phyloP scores from a whole-genome alignment of 2,113 vertebrate species.

The Ictalurus furcatus region DNA sequence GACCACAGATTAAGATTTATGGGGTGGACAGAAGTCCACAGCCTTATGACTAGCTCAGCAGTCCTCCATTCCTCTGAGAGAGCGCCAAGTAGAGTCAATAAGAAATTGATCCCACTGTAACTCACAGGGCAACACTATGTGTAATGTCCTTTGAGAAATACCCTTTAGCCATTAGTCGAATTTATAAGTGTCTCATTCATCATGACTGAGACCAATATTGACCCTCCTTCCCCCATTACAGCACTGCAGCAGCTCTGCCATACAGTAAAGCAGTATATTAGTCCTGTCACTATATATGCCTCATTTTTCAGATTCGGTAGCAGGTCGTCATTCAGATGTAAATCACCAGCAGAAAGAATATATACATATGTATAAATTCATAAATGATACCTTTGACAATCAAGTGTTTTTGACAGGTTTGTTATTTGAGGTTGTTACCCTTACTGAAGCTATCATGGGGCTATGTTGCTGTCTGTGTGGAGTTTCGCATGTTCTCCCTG shows the following conservation, averaged over 20 bases:
- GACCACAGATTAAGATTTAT: constrained; percentile 19
- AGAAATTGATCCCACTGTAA: constrained; percentile 12
- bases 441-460: neutral
- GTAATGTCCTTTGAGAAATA: constrained; percentile 30
- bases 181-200: constrained; percentile 35
- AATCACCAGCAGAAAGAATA: neutral
- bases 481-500: neutral
- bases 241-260: neutral
- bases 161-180: constrained; percentile 22
- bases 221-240: constrained; percentile 9
- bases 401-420: no score
- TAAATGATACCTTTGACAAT: neutral
- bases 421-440: neutral
- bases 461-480: neutral
- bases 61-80: neutral
- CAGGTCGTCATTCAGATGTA: no score
- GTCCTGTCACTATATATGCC: neutral
- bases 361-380: neutral
- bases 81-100: neutral
- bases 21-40: neutral
- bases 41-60: neutral
- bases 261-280: constrained; percentile 1
- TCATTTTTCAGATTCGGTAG: neutral
- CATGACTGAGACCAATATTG: constrained; percentile 30
- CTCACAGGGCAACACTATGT: neutral